These are phyloP conservation scores for Drosophila tanythrix DNA, from an alignment of 2,888 invertebrate genomes.

Conservation along the genomic window DNA sequence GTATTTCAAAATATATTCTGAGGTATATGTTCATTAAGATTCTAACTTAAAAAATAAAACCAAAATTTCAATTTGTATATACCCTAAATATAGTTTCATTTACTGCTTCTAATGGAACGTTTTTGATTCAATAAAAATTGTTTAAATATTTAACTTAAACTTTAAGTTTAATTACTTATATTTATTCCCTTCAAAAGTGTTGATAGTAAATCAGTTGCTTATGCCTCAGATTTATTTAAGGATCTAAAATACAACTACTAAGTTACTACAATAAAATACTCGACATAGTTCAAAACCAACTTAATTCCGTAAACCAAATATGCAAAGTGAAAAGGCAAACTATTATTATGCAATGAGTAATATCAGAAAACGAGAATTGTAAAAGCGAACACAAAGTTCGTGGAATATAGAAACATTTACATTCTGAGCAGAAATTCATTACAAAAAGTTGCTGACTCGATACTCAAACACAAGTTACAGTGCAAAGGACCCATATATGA, in stretches of 20 bases:
- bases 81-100: not conserved
- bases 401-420: constrained; percentile 70
- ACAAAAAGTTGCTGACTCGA: constrained; percentile 51
- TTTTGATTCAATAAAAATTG: not conserved
- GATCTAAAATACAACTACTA: not conserved
- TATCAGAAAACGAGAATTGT: constrained; percentile 10
- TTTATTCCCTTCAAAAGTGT: not conserved
- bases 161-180: not conserved
- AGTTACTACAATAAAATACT: not conserved
- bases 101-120: not conserved
- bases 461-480: constrained; percentile 28
- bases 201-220: not conserved
- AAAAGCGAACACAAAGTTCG: constrained; percentile 33
- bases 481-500: constrained; percentile 40
- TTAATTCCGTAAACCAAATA: constrained; percentile 1
- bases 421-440: constrained; percentile 62
- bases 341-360: constrained; percentile 25
- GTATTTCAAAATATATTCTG: not conserved
- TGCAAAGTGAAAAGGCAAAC: constrained; percentile 21
- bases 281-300: constrained; percentile 4
- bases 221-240: not conserved
- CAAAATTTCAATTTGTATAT: not conserved
- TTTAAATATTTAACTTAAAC: not conserved
- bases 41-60: not conserved
- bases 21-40: not conserved